These are phyloP conservation scores for Bellardia pandia DNA, from an alignment of 2,888 invertebrate species.

Conservation along the genomic window DNA sequence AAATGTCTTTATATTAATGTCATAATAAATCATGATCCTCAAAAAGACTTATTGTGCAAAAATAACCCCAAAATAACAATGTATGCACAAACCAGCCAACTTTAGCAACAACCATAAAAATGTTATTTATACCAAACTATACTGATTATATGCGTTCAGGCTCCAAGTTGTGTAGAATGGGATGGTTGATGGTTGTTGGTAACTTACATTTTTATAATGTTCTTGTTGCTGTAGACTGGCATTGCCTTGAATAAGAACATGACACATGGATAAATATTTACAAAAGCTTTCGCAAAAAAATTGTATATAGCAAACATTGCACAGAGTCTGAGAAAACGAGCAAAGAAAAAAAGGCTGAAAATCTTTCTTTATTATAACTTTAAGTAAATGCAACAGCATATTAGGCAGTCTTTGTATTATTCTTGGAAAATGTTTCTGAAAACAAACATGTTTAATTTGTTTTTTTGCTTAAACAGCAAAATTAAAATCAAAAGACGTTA, in stretches of 20 bases:
- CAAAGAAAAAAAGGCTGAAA: neutral
- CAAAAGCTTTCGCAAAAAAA: slow-evolving; percentile 1
- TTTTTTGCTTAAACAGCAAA: slow-evolving; percentile 22
- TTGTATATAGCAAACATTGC: neutral
- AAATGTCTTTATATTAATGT: slow-evolving; percentile 14
- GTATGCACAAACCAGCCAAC: neutral
- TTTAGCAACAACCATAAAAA: neutral
- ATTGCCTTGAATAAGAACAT: neutral
- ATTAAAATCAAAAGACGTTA: neutral
- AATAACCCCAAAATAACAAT: neutral
- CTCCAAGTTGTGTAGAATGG: too few relatives aligned
- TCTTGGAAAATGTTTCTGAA: neutral
- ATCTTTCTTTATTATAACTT: neutral
- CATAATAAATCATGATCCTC: slow-evolving; percentile 50
- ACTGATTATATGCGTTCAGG: neutral
- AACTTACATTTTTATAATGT: neutral
- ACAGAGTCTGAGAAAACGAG: neutral
- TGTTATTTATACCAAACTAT: neutral
- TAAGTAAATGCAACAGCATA: slow-evolving; percentile 12
- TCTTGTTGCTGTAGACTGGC: neutral
- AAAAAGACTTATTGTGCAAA: slow-evolving; percentile 24
- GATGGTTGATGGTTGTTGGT: too few relatives aligned
- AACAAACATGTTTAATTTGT: neutral
- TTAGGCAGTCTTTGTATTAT: neutral
- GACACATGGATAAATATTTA: slow-evolving; percentile 54